Conservation (phyloP, 2,888 invertebrate genomes). For the Myopa tessellatipennis region DNA sequence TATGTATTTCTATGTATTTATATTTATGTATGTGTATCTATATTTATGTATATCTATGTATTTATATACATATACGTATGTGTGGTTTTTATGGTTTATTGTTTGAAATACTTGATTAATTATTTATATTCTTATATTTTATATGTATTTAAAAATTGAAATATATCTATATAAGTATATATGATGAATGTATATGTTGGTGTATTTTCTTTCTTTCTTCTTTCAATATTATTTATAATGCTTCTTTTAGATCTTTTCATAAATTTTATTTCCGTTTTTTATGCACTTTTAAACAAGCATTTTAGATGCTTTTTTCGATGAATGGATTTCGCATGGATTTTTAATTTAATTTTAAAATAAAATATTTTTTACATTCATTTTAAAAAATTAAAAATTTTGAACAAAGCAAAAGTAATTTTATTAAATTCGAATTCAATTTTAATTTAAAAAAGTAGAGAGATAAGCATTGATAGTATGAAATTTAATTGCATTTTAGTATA, state of each 20-base stretch:
- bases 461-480: too few relatives aligned
- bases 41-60: not conserved
- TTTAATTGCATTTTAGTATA: too few relatives aligned
- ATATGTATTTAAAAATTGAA: not conserved
- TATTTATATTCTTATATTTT: not conserved
- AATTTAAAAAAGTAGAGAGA: too few relatives aligned
- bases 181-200: not conserved
- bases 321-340: not conserved
- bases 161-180: not conserved
- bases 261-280: constrained; percentile 3
- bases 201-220: not conserved
- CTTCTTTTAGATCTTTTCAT: not conserved
- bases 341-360: not conserved
- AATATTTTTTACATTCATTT: not conserved
- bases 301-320: not conserved
- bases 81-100: too few relatives aligned
- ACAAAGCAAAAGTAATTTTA: too few relatives aligned
- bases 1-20: not conserved
- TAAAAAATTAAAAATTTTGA: too few relatives aligned
- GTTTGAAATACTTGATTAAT: too few relatives aligned
- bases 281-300: not conserved
- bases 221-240: not conserved
- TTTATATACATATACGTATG: not conserved
- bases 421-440: too few relatives aligned
- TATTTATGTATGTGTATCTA: not conserved